phyloP scores from a whole-genome alignment of 1,140 invertebrate genomes.

The Solen grandis region DNA sequence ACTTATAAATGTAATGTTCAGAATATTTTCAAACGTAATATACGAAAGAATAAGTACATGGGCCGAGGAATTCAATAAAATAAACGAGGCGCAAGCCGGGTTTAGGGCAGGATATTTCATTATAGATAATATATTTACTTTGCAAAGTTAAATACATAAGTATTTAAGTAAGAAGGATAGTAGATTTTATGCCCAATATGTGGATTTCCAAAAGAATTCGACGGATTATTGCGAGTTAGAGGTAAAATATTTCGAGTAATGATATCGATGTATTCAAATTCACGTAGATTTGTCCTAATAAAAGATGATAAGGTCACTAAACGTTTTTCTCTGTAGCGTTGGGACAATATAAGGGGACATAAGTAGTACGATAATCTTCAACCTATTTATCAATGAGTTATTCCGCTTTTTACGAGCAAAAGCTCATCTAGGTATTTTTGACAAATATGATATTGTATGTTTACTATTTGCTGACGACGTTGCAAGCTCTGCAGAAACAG shows the following conservation, averaged over 20 bases:
- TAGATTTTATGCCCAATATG: constrained; percentile 14
- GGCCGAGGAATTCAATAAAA: background rate
- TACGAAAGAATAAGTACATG: constrained; percentile 2
- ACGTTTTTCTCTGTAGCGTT: constrained; percentile 7
- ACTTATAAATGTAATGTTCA: constrained; percentile 1
- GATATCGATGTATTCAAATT: constrained; percentile 26
- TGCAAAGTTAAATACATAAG: constrained; percentile 20
- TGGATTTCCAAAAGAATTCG: constrained; percentile 3
- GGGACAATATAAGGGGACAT: constrained; percentile 10
- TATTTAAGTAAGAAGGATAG: constrained; percentile 1
- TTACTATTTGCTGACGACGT: too few relatives aligned
- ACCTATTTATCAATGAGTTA: too few relatives aligned
- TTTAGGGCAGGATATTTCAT: constrained; percentile 6
- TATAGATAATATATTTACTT: constrained; percentile 5
- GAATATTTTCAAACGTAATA: constrained; percentile 9
- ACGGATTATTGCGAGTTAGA: background rate
- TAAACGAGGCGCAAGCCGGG: constrained; percentile 3
- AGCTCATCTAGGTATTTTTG: background rate
- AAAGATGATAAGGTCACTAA: background rate
- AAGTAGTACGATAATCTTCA: too few relatives aligned
- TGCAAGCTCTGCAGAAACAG: too few relatives aligned
- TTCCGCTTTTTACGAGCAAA: background rate
- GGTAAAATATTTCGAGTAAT: constrained; percentile 4
- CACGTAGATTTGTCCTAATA: background rate
- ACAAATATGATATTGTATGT: constrained; percentile 3